These are phyloP conservation scores for Cylloceria caligata DNA, from an alignment of 2,888 invertebrate genomes.

Conservation along the genomic window DNA sequence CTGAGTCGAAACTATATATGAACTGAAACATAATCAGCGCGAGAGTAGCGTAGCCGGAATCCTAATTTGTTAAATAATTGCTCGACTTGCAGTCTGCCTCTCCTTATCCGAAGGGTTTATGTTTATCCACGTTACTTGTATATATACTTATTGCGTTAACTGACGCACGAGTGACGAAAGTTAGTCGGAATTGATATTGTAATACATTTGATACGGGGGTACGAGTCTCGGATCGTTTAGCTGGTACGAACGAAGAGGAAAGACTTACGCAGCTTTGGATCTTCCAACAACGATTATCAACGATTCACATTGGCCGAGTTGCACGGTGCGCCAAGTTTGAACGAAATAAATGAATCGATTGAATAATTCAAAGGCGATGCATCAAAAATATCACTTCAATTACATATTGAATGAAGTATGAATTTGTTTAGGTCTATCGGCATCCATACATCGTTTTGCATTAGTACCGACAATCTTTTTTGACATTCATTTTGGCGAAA, in stretches of 20 bases:
- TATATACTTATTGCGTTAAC: background rate
- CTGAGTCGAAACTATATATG: constrained; percentile 14
- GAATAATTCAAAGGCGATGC: background rate
- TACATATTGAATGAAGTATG: background rate
- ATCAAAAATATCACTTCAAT: background rate
- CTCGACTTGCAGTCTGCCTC: constrained; percentile 29
- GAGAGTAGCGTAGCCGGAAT: constrained; percentile 38
- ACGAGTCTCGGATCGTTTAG: constrained; percentile 46
- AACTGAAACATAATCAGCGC: constrained; percentile 45
- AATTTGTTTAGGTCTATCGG: background rate
- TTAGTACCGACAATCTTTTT: background rate
- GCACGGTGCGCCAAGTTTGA: background rate
- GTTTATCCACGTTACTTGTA: background rate
- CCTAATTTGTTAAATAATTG: constrained; percentile 56
- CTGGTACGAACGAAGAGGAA: constrained; percentile 53
- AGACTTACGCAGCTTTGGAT: constrained; percentile 22
- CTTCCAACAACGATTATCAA: background rate
- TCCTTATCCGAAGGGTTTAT: background rate
- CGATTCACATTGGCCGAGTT: background rate
- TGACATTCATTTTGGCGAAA: too few species aligned
- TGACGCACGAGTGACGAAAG: constrained; percentile 20
- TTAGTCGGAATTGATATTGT: constrained; percentile 39
- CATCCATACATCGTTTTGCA: background rate
- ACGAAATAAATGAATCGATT: background rate
- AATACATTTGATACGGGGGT: constrained; percentile 47